A percentile compares a stretch with the other conserved stretches of the same genome.
Evolutionary conservation across 2,888 invertebrate species (phyloP).

Genomic region (Scaptomyza reducta): DNA sequence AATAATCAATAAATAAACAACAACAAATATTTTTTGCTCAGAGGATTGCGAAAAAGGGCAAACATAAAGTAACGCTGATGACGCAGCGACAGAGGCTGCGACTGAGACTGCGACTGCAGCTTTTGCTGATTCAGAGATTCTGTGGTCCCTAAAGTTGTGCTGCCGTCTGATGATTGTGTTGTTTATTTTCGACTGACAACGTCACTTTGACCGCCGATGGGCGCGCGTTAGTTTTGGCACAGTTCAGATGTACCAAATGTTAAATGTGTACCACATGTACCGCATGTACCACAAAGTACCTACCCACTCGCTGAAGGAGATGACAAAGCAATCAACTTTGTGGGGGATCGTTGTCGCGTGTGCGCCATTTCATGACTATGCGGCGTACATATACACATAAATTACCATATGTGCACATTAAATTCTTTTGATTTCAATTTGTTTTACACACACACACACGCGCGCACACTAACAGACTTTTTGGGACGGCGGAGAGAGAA

Average conservation of each 20-base stretch:
- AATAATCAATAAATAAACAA: constrained; percentile 52
- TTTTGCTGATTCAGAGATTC: constrained; percentile 63
- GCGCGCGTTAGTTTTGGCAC: background rate
- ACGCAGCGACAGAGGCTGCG: constrained; percentile 45
- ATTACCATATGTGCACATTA: constrained; percentile 18
- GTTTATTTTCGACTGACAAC: constrained; percentile 58
- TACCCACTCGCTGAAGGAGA: constrained; percentile 35
- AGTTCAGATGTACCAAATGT: constrained; percentile 7
- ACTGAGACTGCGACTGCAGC: constrained; percentile 1
- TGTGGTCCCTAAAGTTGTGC: constrained; percentile 36
- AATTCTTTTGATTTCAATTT: constrained; percentile 31
- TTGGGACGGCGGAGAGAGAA: background rate
- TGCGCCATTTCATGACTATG: constrained; percentile 37
- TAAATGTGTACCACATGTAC: background rate
- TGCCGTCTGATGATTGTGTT: constrained; percentile 47
- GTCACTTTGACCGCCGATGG: constrained; percentile 40
- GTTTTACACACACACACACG: constrained; percentile 4
- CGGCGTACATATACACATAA: background rate
- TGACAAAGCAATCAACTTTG: constrained; percentile 26
- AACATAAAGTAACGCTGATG: constrained; percentile 41
- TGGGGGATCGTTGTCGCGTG: constrained; percentile 59
- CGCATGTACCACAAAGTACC: constrained; percentile 13
- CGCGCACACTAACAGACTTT: constrained; percentile 7
- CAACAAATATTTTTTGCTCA: constrained; percentile 22
- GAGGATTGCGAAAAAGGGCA: constrained; percentile 35